phyloP scores from a whole-genome alignment of 2,888 invertebrate species.

The Venusia cambrica region DNA sequence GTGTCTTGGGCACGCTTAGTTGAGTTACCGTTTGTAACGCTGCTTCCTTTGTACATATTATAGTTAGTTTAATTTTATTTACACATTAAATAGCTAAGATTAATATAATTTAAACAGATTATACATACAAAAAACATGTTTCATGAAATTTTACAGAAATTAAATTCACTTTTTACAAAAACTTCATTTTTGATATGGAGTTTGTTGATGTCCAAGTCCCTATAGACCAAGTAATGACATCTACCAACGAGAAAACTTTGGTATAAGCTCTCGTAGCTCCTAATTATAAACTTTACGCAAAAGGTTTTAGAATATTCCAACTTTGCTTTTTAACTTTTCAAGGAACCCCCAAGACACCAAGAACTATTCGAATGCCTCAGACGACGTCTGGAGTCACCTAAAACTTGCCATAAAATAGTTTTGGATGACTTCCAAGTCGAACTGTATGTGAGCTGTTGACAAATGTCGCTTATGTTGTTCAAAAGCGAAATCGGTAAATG shows the following conservation, averaged over 20 bases:
- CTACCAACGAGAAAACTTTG: constrained; percentile 2
- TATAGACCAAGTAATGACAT: constrained; percentile 1
- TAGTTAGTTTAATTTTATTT: too few species aligned
- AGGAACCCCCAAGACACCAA: constrained; percentile 20
- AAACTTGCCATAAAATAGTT: constrained; percentile 57
- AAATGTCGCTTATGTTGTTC: constrained; percentile 2
- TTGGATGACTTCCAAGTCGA: constrained; percentile 59
- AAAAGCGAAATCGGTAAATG: neutral
- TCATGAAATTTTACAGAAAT: constrained; percentile 5
- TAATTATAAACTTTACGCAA: constrained; percentile 20
- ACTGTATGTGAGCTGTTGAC: constrained; percentile 23
- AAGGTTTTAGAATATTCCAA: constrained; percentile 22
- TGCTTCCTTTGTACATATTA: too few species aligned
- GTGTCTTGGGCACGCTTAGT: too few species aligned
- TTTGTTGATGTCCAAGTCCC: too few species aligned
- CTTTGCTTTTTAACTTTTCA: constrained; percentile 32
- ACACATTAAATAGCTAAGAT: too few species aligned
- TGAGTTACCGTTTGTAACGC: too few species aligned
- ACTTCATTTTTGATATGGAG: too few species aligned
- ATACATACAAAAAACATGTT: too few species aligned
- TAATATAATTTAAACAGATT: too few species aligned
- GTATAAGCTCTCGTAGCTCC: constrained; percentile 7
- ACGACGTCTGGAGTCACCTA: constrained; percentile 43
- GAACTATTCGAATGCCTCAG: constrained; percentile 42
- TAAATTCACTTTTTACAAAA: too few species aligned